Conservation (phyloP, 2,888 invertebrate species). For the Lomographa bimaculata region DNA sequence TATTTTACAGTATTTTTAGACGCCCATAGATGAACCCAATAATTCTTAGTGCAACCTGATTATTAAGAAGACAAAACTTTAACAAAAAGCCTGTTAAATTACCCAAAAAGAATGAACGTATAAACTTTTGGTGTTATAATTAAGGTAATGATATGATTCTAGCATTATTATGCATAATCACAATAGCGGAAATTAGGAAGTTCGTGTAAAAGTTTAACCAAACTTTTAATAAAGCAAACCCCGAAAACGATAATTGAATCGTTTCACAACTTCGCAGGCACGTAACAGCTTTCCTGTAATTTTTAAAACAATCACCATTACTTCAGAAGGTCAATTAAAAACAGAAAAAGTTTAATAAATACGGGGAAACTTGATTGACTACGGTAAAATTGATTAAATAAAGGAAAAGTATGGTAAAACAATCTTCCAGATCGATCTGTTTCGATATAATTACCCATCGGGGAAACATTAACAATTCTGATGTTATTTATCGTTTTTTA, state of each 20-base stretch:
- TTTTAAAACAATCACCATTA: slow-evolving; percentile 1
- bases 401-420: slow-evolving; percentile 2
- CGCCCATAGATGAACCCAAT: too few species aligned
- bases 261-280: background rate
- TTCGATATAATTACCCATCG: slow-evolving; percentile 12
- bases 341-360: slow-evolving; percentile 3
- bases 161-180: too few species aligned
- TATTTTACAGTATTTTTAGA: too few species aligned
- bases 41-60: too few species aligned
- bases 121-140: too few species aligned
- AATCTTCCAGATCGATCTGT: slow-evolving; percentile 11
- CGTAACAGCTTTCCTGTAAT: slow-evolving; percentile 1
- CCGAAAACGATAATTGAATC: background rate
- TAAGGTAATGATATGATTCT: too few species aligned
- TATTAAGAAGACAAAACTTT: too few species aligned
- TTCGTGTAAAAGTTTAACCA: background rate
- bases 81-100: too few species aligned
- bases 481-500: slow-evolving; percentile 17
- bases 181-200: too few species aligned
- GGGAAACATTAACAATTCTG: slow-evolving; percentile 20
- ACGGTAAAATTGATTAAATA: too few species aligned
- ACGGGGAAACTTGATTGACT: background rate
- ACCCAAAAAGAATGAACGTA: too few species aligned
- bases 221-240: slow-evolving; percentile 1
- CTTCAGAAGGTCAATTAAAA: slow-evolving; percentile 4